Conservation (phyloP, 2,888 invertebrate genomes). For the Epinotia ramella region DNA sequence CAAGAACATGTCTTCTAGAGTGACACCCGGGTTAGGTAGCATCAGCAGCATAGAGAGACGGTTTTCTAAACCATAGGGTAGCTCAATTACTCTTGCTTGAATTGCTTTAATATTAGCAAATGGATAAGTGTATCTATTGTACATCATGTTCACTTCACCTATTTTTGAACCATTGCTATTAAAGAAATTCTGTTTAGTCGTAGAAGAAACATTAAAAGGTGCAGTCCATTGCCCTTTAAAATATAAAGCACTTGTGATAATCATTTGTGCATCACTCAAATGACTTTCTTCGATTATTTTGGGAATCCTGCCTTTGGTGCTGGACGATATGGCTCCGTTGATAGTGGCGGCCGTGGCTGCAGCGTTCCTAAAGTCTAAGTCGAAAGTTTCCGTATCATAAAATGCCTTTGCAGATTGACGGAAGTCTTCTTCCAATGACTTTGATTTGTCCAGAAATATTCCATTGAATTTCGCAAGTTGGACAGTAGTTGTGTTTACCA, state of each 20-base stretch:
- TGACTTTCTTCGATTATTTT: slow-evolving; percentile 68
- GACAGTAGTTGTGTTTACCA: slow-evolving; percentile 69
- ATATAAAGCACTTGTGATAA: slow-evolving; percentile 88
- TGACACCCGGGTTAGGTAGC: slow-evolving; percentile 85
- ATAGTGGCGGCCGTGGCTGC: slow-evolving; percentile 57
- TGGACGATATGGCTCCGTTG: slow-evolving; percentile 62
- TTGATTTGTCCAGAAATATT: slow-evolving; percentile 64
- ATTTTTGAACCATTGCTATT: slow-evolving; percentile 80
- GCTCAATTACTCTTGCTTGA: slow-evolving; percentile 87
- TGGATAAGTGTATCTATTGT: slow-evolving; percentile 84
- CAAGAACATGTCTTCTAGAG: slow-evolving; percentile 80
- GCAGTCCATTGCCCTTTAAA: slow-evolving; percentile 90
- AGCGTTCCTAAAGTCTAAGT: slow-evolving; percentile 62
- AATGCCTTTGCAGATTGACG: slow-evolving; percentile 52
- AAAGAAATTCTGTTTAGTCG: slow-evolving; percentile 82
- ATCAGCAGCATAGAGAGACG: slow-evolving; percentile 87
- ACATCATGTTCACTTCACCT: slow-evolving; percentile 91
- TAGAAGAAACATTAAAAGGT: slow-evolving; percentile 86
- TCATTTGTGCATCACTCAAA: slow-evolving; percentile 81
- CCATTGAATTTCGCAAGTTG: slow-evolving; percentile 70
- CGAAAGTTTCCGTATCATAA: slow-evolving; percentile 65
- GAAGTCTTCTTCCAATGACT: slow-evolving; percentile 58
- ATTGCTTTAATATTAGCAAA: slow-evolving; percentile 84
- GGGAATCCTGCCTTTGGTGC: slow-evolving; percentile 69
- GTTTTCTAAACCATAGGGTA: slow-evolving; percentile 87